A percentile compares a stretch with the other conserved stretches of the same genome.
Conservation (phyloP, 1,140 invertebrate genomes). For the Aphaenogaster rudis region DNA sequence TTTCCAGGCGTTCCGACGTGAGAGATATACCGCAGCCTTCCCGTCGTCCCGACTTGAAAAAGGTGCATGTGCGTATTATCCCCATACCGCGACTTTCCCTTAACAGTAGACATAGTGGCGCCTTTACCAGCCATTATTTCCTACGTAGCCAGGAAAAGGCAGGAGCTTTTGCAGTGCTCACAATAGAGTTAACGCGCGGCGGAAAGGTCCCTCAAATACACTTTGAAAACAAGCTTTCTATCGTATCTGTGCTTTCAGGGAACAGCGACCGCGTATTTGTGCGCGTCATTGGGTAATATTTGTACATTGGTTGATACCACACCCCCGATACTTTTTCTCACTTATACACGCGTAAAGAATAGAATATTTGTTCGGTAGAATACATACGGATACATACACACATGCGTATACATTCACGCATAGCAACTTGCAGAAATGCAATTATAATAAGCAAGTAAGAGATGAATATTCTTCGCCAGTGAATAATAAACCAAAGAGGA, state of each 20-base stretch:
- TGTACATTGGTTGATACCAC: slow-evolving; percentile 29
- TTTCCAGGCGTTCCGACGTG: slow-evolving; percentile 14
- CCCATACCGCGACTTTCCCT: slow-evolving; percentile 23
- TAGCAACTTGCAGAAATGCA: background rate
- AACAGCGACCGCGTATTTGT: slow-evolving; percentile 28
- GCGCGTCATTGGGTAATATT: slow-evolving; percentile 19
- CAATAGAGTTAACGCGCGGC: slow-evolving; percentile 48
- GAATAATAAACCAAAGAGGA: too few species aligned
- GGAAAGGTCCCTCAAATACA: slow-evolving; percentile 53
- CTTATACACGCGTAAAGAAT: background rate
- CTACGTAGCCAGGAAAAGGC: slow-evolving; percentile 42
- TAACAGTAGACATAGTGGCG: slow-evolving; percentile 59
- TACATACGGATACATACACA: background rate
- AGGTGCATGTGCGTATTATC: slow-evolving; percentile 55
- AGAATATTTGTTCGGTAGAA: background rate
- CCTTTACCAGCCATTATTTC: slow-evolving; percentile 59
- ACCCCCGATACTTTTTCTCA: slow-evolving; percentile 3
- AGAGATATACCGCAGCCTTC: slow-evolving; percentile 37
- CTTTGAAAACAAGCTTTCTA: slow-evolving; percentile 40
- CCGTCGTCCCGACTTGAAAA: slow-evolving; percentile 28
- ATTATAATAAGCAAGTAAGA: background rate
- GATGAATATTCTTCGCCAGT: too few species aligned
- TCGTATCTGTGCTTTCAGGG: slow-evolving; percentile 42
- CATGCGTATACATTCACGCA: background rate
- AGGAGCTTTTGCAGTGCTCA: slow-evolving; percentile 20